These are phyloP conservation scores for Eilema griseolum DNA, from an alignment of 2,888 invertebrate genomes.

Conservation along the genomic window DNA sequence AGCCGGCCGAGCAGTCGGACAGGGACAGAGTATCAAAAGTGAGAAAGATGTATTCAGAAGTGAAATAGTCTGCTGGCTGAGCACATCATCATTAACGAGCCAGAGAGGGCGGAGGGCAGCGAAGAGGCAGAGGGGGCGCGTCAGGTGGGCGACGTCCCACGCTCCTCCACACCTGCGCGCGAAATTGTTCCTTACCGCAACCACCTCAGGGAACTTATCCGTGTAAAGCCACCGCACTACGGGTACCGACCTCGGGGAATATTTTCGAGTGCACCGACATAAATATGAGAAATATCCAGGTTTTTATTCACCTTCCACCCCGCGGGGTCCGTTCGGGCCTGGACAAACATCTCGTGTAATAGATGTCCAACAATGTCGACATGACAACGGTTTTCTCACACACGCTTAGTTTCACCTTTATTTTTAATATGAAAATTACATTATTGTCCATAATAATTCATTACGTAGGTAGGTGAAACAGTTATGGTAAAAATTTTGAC, in stretches of 20 bases:
- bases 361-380: conserved; percentile 78
- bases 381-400: conserved; percentile 70
- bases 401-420: conserved; percentile 53
- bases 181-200: conserved; percentile 78
- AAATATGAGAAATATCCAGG: conserved; percentile 86
- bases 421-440: conserved; percentile 51
- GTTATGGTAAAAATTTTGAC: too few relatives aligned
- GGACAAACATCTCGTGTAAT: conserved; percentile 78
- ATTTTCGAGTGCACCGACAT: conserved; percentile 85
- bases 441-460: conserved; percentile 46
- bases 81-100: conserved; percentile 93
- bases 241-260: conserved; percentile 76
- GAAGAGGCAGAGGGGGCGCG: conserved; percentile 87
- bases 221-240: conserved; percentile 60
- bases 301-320: conserved; percentile 80
- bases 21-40: conserved; percentile 83
- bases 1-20: conserved; percentile 61
- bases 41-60: conserved; percentile 89
- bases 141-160: conserved; percentile 88
- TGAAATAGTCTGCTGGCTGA: conserved; percentile 92
- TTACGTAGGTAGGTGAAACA: neutral
- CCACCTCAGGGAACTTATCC: conserved; percentile 71
- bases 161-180: conserved; percentile 78
- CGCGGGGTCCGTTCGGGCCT: conserved; percentile 57
- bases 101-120: conserved; percentile 87